phyloP scores from a whole-genome alignment of 2,888 invertebrate genomes.

The Carabus problematicus region DNA sequence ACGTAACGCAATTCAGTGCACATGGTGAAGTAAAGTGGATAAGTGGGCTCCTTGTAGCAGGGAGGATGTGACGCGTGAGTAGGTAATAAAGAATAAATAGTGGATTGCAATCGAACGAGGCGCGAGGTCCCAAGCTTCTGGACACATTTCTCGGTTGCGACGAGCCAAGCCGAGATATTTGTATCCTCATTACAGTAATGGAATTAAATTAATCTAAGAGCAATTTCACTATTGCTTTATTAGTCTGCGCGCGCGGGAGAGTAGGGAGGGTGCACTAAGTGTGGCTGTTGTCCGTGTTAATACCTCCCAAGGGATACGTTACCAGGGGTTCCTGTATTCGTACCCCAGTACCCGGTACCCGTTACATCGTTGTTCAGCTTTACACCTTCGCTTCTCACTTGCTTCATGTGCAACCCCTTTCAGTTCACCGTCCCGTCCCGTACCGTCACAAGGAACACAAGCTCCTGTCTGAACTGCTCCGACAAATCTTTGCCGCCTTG shows the following conservation, averaged over 20 bases:
- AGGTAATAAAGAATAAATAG: no score
- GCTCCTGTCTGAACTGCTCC: no score
- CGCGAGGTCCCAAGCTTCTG: constrained; percentile 3
- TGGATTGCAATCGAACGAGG: constrained; percentile 31
- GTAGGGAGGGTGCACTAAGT: constrained; percentile 53
- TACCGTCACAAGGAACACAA: not conserved
- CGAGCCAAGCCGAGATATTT: constrained; percentile 54
- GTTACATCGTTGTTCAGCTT: constrained; percentile 1
- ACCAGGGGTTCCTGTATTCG: constrained; percentile 45
- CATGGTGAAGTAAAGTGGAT: no score
- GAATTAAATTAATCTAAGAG: constrained; percentile 64
- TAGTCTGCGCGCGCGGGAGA: constrained; percentile 52
- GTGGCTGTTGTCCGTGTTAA: constrained; percentile 57
- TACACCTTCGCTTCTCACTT: not conserved
- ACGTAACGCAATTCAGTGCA: no score
- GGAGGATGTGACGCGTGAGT: no score
- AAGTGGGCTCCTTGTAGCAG: no score
- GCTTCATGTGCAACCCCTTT: constrained; percentile 38
- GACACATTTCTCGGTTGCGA: not conserved
- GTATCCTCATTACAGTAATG: constrained; percentile 65
- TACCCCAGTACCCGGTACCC: constrained; percentile 15
- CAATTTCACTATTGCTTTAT: constrained; percentile 57
- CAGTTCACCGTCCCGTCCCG: constrained; percentile 31
- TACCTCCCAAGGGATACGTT: constrained; percentile 57
- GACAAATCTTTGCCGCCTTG: constrained; percentile 32